A percentile compares a stretch with the other conserved stretches of the same genome.
phyloP scores from a whole-genome alignment of 2,888 invertebrate species.

The Polyommatus iphigenia region DNA sequence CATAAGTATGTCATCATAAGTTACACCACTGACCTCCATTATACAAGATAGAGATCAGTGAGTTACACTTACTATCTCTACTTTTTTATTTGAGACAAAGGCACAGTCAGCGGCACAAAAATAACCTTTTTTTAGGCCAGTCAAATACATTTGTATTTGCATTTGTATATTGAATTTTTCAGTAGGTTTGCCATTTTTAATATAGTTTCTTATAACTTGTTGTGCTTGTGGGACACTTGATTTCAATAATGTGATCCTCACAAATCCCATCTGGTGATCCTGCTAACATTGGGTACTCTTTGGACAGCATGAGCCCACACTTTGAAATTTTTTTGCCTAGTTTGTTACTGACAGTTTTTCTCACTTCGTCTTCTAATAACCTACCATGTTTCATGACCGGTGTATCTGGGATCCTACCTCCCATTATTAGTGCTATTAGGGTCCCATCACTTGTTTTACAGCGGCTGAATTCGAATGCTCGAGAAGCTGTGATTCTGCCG shows the following conservation, averaged over 20 bases:
- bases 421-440: constrained; percentile 42
- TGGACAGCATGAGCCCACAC: constrained; percentile 36
- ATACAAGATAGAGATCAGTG: no score
- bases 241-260: constrained; percentile 39
- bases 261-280: constrained; percentile 40
- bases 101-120: constrained; percentile 37
- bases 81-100: neutral
- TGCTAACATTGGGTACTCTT: constrained; percentile 40
- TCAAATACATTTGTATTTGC: constrained; percentile 40
- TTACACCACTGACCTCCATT: no score
- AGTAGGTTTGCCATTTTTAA: constrained; percentile 37
- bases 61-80: neutral
- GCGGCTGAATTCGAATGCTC: constrained; percentile 29
- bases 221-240: constrained; percentile 39
- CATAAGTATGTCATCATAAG: constrained; percentile 15
- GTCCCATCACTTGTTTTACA: constrained; percentile 46
- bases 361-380: no score
- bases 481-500: no score
- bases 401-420: constrained; percentile 42
- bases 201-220: constrained; percentile 38
- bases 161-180: constrained; percentile 38
- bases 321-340: constrained; percentile 37
- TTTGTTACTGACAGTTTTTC: no score
- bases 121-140: constrained; percentile 32
- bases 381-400: no score